phyloP scores from a whole-genome alignment of 2,888 invertebrate genomes.

The Drosophila vallismaia region DNA sequence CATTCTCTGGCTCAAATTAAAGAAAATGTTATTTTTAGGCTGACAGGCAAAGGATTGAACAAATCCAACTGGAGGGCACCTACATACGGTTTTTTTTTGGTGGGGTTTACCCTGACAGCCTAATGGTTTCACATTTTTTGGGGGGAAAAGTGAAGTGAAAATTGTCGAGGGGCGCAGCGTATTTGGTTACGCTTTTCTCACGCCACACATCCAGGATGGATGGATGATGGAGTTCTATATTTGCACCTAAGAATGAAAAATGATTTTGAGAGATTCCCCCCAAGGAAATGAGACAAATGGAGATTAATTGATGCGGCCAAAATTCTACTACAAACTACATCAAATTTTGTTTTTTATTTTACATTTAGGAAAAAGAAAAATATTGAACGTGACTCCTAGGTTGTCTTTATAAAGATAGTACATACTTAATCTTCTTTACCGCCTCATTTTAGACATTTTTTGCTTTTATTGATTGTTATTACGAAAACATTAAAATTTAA shows the following conservation, averaged over 20 bases:
- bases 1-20: constrained; percentile 60
- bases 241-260: constrained; percentile 48
- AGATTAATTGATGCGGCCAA: constrained; percentile 47
- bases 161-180: constrained; percentile 45
- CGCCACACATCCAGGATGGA: constrained; percentile 44
- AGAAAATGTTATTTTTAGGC: constrained; percentile 76
- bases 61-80: constrained; percentile 44
- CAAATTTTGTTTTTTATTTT: constrained; percentile 5
- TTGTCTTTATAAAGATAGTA: too few relatives aligned
- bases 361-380: not conserved
- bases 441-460: not conserved
- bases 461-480: not conserved
- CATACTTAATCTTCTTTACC: too few relatives aligned
- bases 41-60: constrained; percentile 69
- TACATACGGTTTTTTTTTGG: constrained; percentile 3
- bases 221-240: constrained; percentile 45
- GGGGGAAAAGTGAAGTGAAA: constrained; percentile 60
- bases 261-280: constrained; percentile 39
- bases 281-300: constrained; percentile 60
- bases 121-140: constrained; percentile 58
- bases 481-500: not conserved
- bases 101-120: constrained; percentile 48
- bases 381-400: too few relatives aligned
- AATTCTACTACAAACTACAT: constrained; percentile 5
- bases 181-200: constrained; percentile 57